A percentile compares a stretch with the other conserved stretches of the same genome.
Conservation (phyloP, 2,797 vertebrate species). For the Chlorospingus semifuscus region DNA sequence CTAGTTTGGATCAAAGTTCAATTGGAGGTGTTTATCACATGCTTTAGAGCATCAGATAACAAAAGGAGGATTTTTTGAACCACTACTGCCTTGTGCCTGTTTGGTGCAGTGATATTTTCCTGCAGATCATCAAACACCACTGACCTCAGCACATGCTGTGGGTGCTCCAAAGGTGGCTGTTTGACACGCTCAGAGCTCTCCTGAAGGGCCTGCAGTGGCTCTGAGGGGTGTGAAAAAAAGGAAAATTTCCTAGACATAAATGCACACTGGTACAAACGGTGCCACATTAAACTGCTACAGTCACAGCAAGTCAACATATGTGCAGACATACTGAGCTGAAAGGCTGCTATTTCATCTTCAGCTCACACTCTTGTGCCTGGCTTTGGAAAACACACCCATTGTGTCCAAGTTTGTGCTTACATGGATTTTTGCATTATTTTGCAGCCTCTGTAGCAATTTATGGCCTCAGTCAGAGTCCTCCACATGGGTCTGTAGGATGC, state of each 20-base stretch:
- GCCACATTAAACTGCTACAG: neutral
- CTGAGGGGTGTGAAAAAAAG: neutral
- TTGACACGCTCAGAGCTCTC: neutral
- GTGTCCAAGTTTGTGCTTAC: neutral
- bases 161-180: neutral
- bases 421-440: neutral
- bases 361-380: neutral
- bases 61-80: neutral
- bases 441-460: neutral
- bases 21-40: neutral
- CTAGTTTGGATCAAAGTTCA: neutral
- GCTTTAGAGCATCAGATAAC: neutral
- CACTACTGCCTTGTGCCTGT: neutral
- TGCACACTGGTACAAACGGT: neutral
- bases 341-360: constrained; percentile 6
- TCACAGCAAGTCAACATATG: neutral
- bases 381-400: neutral
- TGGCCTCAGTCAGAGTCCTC: neutral
- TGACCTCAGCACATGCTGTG: neutral
- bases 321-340: neutral
- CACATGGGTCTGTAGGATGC: neutral
- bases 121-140: neutral
- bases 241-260: neutral
- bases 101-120: neutral
- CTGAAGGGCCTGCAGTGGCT: neutral